Base-by-base conservation (phyloP, 2,113 vertebrate genomes). In the Todiramphus chloris region DNA sequence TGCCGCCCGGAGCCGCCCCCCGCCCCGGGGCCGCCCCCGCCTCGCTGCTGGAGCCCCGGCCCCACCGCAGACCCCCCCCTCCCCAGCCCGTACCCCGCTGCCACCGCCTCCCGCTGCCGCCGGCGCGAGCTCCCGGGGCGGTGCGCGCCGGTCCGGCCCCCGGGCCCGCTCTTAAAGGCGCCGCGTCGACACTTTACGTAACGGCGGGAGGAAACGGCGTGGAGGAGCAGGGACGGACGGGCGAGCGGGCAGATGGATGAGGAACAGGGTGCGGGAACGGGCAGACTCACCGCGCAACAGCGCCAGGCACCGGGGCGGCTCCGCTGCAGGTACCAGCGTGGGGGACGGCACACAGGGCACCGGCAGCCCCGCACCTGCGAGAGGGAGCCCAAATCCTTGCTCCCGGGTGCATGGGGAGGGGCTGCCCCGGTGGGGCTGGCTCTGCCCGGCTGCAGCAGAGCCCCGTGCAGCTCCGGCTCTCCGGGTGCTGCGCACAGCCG, bases 151-250 rank as follows among this genome's bases (percentile, higher is more conserved):
- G 69, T 41, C 83, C 21, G 66, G 74, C 67, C 92, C 81, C 56
- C 24, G 39, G 80, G n/a, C 85, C 86, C 30, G 53, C 81, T 80
- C 94, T 95, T 94, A 93, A 94, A 95, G 94, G 92, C 30, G 84
- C 84, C 69, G 87, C 81, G 35, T 11, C 60, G 7, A 69, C n/a
- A 19, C 82, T n/a, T 91, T 91, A 89, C 75, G 74, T 94, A 92
- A 87, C 70, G 35, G 55, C 10, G 27, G 10, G 16, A 44, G 31
- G 24, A 25, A 58, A 53, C 18, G 24, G 15, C 31, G 46, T 15
- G 30, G 21, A 4, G 50, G 30, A 23, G 23, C 1, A 56, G n/a
- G 56, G 33, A 31, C 12, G 23, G 64, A 16, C 19, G 23, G 73
- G 15, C 35, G 60, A 35, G 23, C 21, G 12, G 66, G 46, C 16